Evolutionary conservation across 1,140 invertebrate genomes (phyloP), one percentile per base, ranked within the genome.

Genomic region (Octopus sinensis): DNA sequence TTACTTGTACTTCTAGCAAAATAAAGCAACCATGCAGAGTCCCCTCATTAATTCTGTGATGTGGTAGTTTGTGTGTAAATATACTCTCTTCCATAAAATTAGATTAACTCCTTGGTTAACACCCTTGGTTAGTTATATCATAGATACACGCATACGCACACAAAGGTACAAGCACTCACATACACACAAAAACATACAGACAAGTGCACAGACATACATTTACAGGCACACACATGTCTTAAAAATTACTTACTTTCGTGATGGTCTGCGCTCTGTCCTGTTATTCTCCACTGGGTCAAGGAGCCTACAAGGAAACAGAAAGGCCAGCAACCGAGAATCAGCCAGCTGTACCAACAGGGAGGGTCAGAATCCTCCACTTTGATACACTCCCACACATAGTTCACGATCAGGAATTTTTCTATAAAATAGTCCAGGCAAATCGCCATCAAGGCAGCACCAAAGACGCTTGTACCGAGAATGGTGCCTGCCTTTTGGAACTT

Each of bases 341-440:
- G 89, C 94, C 95, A 95, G 56, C 94, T 95, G 87, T 94, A 94
- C 92, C 94, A 95, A 88, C 94, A 95, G 43, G 94, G 92, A 5
- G 92, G 91, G 0, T 91, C 86, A 68, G 92, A 92, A 10, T 82
- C 75, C 51, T 84, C 82, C 6, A 87, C 88, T 78, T 88, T 87
- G 53, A 93, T 91, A 84, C 91, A 87, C 79, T 92, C 92, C 92
- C 92, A 93, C 78, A 95, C 91, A 94, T 95, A 95, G 84, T 93
- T 91, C 53, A 95, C 92, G 92, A 94, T 93, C 81, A 93, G 89
- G 86, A 94, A 92, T 82, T 93, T 92, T 88, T 95, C 95, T 54
- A 95, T 92, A 88, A 95, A 95, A 88, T 95, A 95, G 90, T 96
- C 95, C 56, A 94, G 91, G 7, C 93, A 93, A 23, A 92, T 92